Evolutionary conservation across 2,113 vertebrate species (phyloP), one percentile per base, ranked within the genome.

Genomic region (Corythornis madagascariensis): DNA sequence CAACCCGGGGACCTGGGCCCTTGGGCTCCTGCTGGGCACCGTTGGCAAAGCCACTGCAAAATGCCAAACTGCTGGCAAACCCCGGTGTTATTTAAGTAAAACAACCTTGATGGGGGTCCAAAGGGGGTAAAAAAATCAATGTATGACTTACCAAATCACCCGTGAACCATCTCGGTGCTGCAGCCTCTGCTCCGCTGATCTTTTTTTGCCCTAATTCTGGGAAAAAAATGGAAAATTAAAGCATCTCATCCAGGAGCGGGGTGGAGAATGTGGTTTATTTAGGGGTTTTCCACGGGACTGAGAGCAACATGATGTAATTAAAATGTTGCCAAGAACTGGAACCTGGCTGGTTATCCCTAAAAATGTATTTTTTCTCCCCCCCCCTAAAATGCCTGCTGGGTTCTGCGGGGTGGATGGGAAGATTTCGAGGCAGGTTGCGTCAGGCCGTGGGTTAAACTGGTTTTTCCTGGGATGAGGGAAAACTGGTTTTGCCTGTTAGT

Each of bases 391-490:
- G 1, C 48, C 14, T 0, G 3, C 48, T 33, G 74, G n/a, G 31
- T 69, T 73, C 6, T n/a, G 7, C 8, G 10, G 61, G 52, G 24
- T 15, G 75, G 64, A 35, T 57, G 69, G 70, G 64, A 75, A 70
- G 24, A 26, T 66, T 61, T 31, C 1, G 16, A 40, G 35, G 33
- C 70, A 24, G 53, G 86, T 89, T 71, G 70, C 22, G 2, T 66
- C 81, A 86, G 76, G 71, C 65, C 0, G 17, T 9, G 43, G n/a
- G 56, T 85, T 50, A 90, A 95, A 96, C 96, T 91, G 96, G 95
- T 97, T 97, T 96, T 88, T 95, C 94, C 82, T 55, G 91, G 48
- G 48, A 74, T 79, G 33, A 16, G 83, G 64, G 6, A 72, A 55
- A 93, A 94, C 96, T 79, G 91, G 94, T 92, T 50, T 50, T 80